Evolutionary conservation across 1,140 invertebrate species (phyloP), one percentile per base, ranked within the genome.

Genomic region (Papilio polytes): DNA sequence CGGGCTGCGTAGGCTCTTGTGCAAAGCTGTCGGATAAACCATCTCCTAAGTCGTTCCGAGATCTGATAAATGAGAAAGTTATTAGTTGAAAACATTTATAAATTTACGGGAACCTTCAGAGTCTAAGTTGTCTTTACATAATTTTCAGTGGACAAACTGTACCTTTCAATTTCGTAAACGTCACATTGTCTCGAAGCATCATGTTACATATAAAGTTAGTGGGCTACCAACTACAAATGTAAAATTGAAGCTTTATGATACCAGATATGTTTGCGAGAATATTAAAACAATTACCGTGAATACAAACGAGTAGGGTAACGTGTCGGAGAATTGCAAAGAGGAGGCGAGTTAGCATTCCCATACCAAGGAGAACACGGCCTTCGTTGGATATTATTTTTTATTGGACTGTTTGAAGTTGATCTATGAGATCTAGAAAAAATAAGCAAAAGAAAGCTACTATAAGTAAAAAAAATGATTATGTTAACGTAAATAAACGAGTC

Each of bases 271-370:
- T 72, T 63, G 9, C 31, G 9, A 44, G 41, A 41, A 15, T n/a
- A 6, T 36, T 63, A 70, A 31, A 1, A 31, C 3, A 7, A 70
- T 31, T 70, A 70, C 63, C 63, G 63, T 36, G 26, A 31, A 70
- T 70, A 20, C n/a, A 72, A 72, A 8, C 18, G 72, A 3, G 8
- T 46, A n/a, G 72, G 20, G 22, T 76, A 22, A 15, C 74, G 41
- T 76, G 74, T 76, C 3, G 74, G 74, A 2, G 74, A 76, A 18
- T 51, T 48, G 12, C 41, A 76, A 48, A 76, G 74, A 15, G 74
- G 74, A 15, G 74, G 74, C 46, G 74, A 76, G 13, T 26, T 41
- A n/a, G 31, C 10, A 8, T 20, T 76, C 10, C 74, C 74, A 31
- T 51, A 26, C 74, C 41, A 76, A 26, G 74, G 74, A 22, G 74